These are phyloP conservation scores for Lethenteron reissneri DNA, from an alignment of 2,113 vertebrate species.

Conservation along the genomic window DNA sequence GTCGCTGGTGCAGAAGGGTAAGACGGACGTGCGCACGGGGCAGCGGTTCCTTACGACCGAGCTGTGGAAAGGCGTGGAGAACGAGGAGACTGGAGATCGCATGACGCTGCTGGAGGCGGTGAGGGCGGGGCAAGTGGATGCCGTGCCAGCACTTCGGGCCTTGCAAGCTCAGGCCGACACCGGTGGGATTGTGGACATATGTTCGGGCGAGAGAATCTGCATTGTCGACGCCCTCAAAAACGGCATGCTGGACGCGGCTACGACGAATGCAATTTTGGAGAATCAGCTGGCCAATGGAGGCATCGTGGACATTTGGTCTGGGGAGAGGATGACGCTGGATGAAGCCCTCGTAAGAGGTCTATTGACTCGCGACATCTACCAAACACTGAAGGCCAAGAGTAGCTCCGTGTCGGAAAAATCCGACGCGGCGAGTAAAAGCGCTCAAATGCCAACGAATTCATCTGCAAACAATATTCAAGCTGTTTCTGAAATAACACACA, in stretches of 20 bases:
- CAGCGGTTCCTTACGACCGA: constrained; percentile 54
- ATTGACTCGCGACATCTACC: constrained; percentile 24
- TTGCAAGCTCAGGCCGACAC: constrained; percentile 50
- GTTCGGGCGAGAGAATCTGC: constrained; percentile 28
- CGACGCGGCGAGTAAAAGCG: no score
- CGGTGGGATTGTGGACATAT: constrained; percentile 43
- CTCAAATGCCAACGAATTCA: no score
- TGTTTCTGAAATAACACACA: constrained; percentile 9
- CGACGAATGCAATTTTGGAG: constrained; percentile 31
- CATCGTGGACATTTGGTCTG: constrained; percentile 26
- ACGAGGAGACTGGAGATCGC: constrained; percentile 16
- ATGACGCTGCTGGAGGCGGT: constrained; percentile 31
- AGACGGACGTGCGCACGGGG: constrained; percentile 57
- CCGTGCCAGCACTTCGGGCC: constrained; percentile 27
- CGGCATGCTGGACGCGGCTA: constrained; percentile 32
- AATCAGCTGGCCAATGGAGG: constrained; percentile 39
- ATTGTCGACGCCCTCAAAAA: constrained; percentile 29
- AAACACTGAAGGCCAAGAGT: constrained; percentile 30
- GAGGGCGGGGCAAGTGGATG: constrained; percentile 29
- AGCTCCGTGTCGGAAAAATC: constrained; percentile 10
- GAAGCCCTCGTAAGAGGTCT: constrained; percentile 30
- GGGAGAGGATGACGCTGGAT: constrained; percentile 24
- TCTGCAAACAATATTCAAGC: not conserved
- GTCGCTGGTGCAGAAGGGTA: constrained; percentile 52
- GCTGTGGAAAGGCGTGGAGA: constrained; percentile 34